Percentiles rank a stretch among this genome's conserved stretches.
These are phyloP conservation scores for Graptemys geographica DNA, from an alignment of 2,797 vertebrate species.

Conservation along the genomic window DNA sequence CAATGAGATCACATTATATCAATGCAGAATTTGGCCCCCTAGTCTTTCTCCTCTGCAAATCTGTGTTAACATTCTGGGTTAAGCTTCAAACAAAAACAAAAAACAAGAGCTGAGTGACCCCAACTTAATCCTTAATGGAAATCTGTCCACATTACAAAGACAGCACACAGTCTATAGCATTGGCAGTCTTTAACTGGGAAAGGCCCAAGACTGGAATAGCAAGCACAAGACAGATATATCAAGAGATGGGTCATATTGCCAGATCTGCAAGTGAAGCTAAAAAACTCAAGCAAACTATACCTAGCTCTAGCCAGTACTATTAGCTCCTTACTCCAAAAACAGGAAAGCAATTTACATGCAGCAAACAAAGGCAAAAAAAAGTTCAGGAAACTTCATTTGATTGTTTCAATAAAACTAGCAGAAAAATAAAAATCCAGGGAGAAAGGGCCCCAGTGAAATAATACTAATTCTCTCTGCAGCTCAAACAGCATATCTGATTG, in stretches of 20 bases:
- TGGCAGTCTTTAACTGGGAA: not conserved
- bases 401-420: slow-evolving; percentile 59
- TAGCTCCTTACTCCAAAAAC: slow-evolving; percentile 6
- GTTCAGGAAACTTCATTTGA: slow-evolving; percentile 21
- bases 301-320: not conserved
- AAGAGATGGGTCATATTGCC: not conserved
- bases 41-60: not conserved
- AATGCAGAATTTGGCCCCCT: not conserved
- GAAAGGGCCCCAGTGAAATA: slow-evolving; percentile 56
- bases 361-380: not conserved
- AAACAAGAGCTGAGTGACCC: not conserved
- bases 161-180: not conserved
- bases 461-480: slow-evolving; percentile 21
- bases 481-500: not conserved
- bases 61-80: not conserved
- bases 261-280: not conserved
- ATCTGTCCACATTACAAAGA: not conserved
- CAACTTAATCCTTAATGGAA: not conserved
- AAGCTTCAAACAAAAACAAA: not conserved
- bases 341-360: slow-evolving; percentile 18
- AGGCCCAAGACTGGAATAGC: not conserved
- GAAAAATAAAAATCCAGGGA: slow-evolving; percentile 47
- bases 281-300: not conserved
- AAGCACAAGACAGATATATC: not conserved
- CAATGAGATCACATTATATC: not conserved